Evolutionary conservation across 1,140 invertebrate genomes (phyloP).

Genomic region (Zaprionus gabonicus): DNA sequence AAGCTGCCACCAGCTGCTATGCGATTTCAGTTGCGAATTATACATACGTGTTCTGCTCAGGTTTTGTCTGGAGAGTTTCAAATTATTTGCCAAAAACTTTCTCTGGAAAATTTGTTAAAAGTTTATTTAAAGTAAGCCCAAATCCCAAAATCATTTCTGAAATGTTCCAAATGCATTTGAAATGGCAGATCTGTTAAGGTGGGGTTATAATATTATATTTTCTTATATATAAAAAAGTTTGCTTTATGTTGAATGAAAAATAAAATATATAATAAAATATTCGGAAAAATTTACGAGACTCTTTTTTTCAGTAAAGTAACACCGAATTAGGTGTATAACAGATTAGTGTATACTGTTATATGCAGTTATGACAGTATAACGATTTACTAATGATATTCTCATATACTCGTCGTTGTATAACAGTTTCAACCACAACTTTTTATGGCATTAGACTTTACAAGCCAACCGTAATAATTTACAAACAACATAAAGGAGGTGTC

Average conservation of each 20-base stretch:
- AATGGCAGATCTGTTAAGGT: neutral
- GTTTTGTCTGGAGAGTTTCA: neutral
- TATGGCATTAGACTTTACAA: no score
- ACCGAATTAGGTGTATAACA: neutral
- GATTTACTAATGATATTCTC: no score
- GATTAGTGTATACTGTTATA: neutral
- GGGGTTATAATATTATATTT: neutral
- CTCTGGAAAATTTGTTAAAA: neutral
- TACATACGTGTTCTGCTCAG: neutral
- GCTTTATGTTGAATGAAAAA: neutral
- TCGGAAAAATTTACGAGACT: neutral
- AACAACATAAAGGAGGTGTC: no score
- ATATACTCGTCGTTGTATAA: no score
- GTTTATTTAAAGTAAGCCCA: neutral
- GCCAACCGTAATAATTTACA: neutral
- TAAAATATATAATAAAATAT: neutral
- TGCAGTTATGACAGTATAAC: no score
- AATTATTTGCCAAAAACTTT: neutral
- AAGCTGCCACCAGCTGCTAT: conserved; percentile 8
- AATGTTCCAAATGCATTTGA: neutral
- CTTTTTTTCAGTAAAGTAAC: neutral
- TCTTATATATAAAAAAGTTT: neutral
- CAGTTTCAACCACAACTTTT: no score
- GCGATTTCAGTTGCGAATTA: neutral
- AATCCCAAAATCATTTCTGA: neutral